Percentiles rank a stretch among this genome's conserved stretches.
phyloP scores from a whole-genome alignment of 1,140 invertebrate genomes.

The Drosophila ohnishii region DNA sequence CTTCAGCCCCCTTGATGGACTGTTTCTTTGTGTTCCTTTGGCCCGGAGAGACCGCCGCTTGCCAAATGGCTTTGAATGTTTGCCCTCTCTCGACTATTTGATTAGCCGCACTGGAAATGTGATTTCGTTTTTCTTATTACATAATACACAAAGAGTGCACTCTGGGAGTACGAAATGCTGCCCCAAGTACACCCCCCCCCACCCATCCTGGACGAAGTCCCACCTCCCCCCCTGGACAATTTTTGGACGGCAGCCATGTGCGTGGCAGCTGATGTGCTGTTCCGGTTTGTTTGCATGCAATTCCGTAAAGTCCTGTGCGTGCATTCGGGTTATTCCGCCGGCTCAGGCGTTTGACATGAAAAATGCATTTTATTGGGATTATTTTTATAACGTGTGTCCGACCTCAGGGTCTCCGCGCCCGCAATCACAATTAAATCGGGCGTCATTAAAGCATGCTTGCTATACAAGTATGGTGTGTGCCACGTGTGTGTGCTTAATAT shows the following conservation, averaged over 20 bases:
- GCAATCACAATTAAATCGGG: constrained; percentile 54
- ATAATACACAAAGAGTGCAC: constrained; percentile 48
- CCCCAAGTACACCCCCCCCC: background rate
- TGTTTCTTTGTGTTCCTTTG: constrained; percentile 22
- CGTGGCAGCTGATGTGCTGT: constrained; percentile 30
- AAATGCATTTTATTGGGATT: constrained; percentile 82
- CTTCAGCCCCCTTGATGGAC: constrained; percentile 1
- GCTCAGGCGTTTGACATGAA: constrained; percentile 81
- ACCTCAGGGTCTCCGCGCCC: constrained; percentile 3
- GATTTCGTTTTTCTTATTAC: constrained; percentile 64
- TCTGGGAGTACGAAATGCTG: constrained; percentile 2
- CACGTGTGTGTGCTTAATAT: constrained; percentile 48
- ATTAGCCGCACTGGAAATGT: constrained; percentile 55
- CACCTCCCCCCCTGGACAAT: background rate
- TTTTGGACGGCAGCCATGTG: constrained; percentile 43
- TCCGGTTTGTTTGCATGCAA: constrained; percentile 77
- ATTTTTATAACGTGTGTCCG: constrained; percentile 75
- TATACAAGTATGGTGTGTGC: background rate
- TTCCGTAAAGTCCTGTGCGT: constrained; percentile 79
- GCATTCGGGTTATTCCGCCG: constrained; percentile 78
- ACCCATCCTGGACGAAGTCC: background rate
- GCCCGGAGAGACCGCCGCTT: constrained; percentile 17
- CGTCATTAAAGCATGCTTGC: constrained; percentile 41
- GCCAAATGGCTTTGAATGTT: constrained; percentile 55
- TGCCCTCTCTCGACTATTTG: constrained; percentile 59